Evolutionary conservation across 2,797 vertebrate species (phyloP).

Genomic region (Zenarchopterus dispar): DNA sequence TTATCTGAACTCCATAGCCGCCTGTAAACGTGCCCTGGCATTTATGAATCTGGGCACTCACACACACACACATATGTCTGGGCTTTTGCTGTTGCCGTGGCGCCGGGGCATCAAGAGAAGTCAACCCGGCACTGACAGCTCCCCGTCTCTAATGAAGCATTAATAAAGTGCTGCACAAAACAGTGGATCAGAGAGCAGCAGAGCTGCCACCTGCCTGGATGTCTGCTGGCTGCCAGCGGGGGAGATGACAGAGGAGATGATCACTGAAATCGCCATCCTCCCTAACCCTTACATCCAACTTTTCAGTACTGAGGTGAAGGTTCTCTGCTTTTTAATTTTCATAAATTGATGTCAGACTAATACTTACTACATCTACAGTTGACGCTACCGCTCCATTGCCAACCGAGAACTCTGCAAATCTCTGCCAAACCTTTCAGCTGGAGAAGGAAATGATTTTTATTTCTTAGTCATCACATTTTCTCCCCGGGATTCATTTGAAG

Average conservation of each 20-base stretch:
- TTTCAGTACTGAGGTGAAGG: slow-evolving; percentile 22
- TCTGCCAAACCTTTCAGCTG: not conserved
- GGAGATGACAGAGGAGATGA: slow-evolving; percentile 49
- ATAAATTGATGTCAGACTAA: slow-evolving; percentile 16
- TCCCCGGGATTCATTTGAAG: not conserved
- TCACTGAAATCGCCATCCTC: slow-evolving; percentile 57
- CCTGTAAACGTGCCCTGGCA: slow-evolving; percentile 28
- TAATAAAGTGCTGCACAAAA: slow-evolving; percentile 77
- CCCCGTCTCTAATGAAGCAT: slow-evolving; percentile 76
- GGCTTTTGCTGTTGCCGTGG: slow-evolving; percentile 31
- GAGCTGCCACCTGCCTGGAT: slow-evolving; percentile 52
- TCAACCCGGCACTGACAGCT: slow-evolving; percentile 70
- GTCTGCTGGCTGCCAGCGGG: slow-evolving; percentile 53
- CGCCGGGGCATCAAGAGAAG: slow-evolving; percentile 59
- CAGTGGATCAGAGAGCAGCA: slow-evolving; percentile 69
- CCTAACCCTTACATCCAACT: slow-evolving; percentile 53
- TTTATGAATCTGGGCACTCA: slow-evolving; percentile 12
- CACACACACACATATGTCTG: slow-evolving; percentile 18
- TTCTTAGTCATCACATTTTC: not conserved
- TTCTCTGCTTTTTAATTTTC: slow-evolving; percentile 24
- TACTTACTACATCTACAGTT: slow-evolving; percentile 14
- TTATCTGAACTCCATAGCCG: slow-evolving; percentile 45
- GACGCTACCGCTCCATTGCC: not conserved
- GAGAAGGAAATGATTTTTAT: not conserved
- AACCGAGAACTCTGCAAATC: not conserved